Percentiles rank a stretch among this genome's conserved stretches.
Evolutionary conservation across 2,113 vertebrate genomes (phyloP).

Genomic region (Lycaon pictus): DNA sequence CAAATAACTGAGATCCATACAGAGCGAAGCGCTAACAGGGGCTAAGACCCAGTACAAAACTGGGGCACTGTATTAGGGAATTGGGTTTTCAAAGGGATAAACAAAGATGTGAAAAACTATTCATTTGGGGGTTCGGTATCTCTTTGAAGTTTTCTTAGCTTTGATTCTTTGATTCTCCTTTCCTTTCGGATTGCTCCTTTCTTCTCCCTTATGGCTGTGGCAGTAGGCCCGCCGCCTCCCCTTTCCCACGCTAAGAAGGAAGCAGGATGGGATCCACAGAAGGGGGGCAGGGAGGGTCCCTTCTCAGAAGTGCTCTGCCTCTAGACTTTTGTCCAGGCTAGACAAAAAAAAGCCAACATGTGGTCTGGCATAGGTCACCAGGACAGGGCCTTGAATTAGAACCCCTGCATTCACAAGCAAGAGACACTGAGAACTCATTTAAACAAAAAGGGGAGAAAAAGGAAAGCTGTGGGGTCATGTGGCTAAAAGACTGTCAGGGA

Average conservation of each 20-base stretch:
- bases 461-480: not conserved
- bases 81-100: not conserved
- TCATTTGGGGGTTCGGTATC: not conserved
- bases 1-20: not conserved
- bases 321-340: not conserved
- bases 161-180: not conserved
- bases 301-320: not conserved
- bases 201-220: not conserved
- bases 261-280: not conserved
- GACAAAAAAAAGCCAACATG: not conserved
- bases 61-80: not conserved
- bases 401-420: not conserved
- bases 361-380: not conserved
- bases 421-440: not conserved
- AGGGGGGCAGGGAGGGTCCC: not conserved
- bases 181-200: not conserved
- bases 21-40: not conserved
- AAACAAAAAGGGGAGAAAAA: not conserved
- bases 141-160: constrained; percentile 13
- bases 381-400: not conserved
- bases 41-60: not conserved
- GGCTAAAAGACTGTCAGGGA: not conserved
- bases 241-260: not conserved
- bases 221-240: fast-evolving
- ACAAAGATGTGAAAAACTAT: not conserved